Evolutionary conservation across 2,888 invertebrate genomes (phyloP).

Genomic region (Thereva nobilitata): DNA sequence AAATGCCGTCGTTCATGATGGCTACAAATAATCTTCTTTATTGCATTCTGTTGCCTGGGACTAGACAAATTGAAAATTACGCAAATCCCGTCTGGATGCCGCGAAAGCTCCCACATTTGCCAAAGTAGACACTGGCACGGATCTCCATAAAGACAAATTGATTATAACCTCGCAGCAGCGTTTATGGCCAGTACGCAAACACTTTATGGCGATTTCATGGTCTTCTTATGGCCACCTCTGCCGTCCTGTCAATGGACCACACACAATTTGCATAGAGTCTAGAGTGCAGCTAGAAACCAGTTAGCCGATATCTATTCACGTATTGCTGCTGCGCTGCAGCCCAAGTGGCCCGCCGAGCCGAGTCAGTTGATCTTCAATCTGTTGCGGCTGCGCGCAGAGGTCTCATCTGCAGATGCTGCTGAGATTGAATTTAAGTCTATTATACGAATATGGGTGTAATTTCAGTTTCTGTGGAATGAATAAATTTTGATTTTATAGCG

Average conservation of each 20-base stretch:
- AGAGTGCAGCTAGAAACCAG: not conserved
- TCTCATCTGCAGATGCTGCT: too few relatives aligned
- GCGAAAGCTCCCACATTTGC: conserved; percentile 24
- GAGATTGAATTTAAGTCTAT: too few relatives aligned
- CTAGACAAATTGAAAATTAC: conserved; percentile 35
- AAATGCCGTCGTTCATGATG: too few relatives aligned
- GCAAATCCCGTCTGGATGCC: conserved; percentile 14
- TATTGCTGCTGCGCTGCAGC: too few relatives aligned
- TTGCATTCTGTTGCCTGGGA: conserved; percentile 7
- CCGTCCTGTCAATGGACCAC: conserved; percentile 39
- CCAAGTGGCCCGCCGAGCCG: too few relatives aligned
- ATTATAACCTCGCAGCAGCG: conserved; percentile 33
- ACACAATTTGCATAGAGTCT: conserved; percentile 38
- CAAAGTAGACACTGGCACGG: conserved; percentile 2
- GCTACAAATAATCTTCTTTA: conserved; percentile 31
- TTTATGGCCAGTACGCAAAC: conserved; percentile 35
- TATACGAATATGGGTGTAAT: too few relatives aligned
- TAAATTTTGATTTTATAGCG: too few relatives aligned
- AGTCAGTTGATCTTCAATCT: too few relatives aligned
- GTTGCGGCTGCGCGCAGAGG: too few relatives aligned
- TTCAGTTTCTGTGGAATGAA: too few relatives aligned
- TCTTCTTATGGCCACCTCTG: conserved; percentile 37
- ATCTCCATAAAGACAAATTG: conserved; percentile 30
- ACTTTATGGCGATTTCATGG: conserved; percentile 41
- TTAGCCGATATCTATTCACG: too few relatives aligned